A percentile compares a stretch with the other conserved stretches of the same genome.
Evolutionary conservation across 2,113 vertebrate genomes (phyloP).

Genomic region (Nyctibius bracteatus): DNA sequence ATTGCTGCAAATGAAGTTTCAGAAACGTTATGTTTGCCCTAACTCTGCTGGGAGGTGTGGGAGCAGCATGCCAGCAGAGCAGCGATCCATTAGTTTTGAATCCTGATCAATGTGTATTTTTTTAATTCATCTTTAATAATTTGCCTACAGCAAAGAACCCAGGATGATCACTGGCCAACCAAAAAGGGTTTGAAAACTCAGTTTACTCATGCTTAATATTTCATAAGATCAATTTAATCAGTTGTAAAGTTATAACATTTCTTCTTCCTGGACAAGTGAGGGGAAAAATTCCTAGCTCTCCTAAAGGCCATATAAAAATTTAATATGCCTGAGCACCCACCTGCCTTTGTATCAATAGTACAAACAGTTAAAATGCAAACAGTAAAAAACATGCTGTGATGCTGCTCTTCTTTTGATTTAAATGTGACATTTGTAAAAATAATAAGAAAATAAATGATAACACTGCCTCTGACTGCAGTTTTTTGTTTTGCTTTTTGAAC

Average conservation of each 20-base stretch:
- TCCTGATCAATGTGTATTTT: not conserved
- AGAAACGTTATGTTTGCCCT: not conserved
- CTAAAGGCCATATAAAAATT: not conserved
- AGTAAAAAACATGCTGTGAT: not conserved
- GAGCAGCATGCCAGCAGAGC: not conserved
- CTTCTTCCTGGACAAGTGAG: not conserved
- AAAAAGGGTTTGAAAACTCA: not conserved
- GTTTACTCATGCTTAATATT: not conserved
- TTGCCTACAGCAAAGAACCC: not conserved
- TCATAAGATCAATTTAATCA: not conserved
- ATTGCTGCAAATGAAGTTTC: not conserved
- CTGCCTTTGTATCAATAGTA: not conserved
- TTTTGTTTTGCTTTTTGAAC: not conserved
- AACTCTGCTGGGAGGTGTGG: not conserved
- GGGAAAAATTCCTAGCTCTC: not conserved
- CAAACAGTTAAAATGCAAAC: not conserved
- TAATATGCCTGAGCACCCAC: not conserved
- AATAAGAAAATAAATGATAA: not conserved
- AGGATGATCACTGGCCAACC: not conserved
- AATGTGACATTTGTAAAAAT: not conserved
- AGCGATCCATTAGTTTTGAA: not conserved
- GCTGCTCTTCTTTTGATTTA: not conserved
- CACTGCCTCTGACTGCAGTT: not conserved
- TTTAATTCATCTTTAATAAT: not conserved
- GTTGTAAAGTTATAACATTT: not conserved